phyloP scores from a whole-genome alignment of 2,888 invertebrate genomes.

The Heliconius hortense region DNA sequence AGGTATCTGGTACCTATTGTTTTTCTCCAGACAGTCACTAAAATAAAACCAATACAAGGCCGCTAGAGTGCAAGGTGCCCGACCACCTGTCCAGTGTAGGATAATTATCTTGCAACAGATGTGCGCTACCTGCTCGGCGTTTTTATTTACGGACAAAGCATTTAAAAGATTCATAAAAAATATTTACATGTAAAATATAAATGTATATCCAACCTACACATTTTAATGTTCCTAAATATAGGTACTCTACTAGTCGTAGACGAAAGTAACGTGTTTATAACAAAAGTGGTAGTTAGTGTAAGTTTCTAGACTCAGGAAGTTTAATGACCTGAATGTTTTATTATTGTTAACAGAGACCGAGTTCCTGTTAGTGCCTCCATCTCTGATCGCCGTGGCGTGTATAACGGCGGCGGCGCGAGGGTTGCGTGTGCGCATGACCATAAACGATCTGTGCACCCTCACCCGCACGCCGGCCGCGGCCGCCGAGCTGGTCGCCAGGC shows the following conservation, averaged over 20 bases:
- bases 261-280: background rate
- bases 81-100: conserved; percentile 68
- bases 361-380: conserved; percentile 86
- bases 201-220: background rate
- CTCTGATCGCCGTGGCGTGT: conserved; percentile 86
- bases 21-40: conserved; percentile 1
- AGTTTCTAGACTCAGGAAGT: background rate
- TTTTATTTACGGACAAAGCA: conserved; percentile 45
- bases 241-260: no score
- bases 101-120: conserved; percentile 77
- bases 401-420: conserved; percentile 86
- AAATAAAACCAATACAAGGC: conserved; percentile 47
- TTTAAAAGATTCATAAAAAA: conserved; percentile 31
- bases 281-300: background rate
- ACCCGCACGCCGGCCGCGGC: conserved; percentile 75
- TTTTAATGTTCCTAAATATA: background rate
- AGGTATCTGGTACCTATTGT: conserved; percentile 28
- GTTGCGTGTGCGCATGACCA: conserved; percentile 72
- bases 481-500: conserved; percentile 80
- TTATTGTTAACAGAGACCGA: conserved; percentile 84
- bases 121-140: conserved; percentile 66
- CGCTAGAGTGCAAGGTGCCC: conserved; percentile 72
- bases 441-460: conserved; percentile 71
- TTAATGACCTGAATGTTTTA: conserved; percentile 32
- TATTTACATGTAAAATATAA: background rate